Conservation (phyloP, 2,888 invertebrate species). For the Biston betularia region DNA sequence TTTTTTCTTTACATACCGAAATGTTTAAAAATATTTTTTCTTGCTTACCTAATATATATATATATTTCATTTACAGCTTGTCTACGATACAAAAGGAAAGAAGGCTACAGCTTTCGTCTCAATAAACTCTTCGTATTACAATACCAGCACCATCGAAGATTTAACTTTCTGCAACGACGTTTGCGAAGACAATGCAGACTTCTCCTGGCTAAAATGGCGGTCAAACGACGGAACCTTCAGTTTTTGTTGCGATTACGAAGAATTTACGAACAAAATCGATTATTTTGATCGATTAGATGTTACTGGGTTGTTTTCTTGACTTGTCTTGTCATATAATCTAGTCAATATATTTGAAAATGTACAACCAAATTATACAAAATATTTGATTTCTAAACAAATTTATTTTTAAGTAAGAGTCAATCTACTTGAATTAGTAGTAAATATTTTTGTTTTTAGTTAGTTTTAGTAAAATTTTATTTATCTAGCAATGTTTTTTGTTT, state of each 20-base stretch:
- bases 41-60: too few relatives aligned
- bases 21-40: too few relatives aligned
- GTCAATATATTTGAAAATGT: too few relatives aligned
- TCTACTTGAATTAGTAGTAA: too few relatives aligned
- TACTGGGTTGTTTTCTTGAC: conserved; percentile 37
- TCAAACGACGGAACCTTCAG: conserved; percentile 70
- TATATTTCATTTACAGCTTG: conserved; percentile 58
- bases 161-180: conserved; percentile 68
- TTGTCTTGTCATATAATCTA: background rate
- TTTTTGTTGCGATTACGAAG: conserved; percentile 72
- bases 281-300: conserved; percentile 50
- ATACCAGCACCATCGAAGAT: conserved; percentile 47
- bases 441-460: too few relatives aligned
- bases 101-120: conserved; percentile 67
- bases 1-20: too few relatives aligned
- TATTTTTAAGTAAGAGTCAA: too few relatives aligned
- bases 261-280: conserved; percentile 55
- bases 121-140: conserved; percentile 73
- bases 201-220: conserved; percentile 72
- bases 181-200: conserved; percentile 59
- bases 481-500: too few relatives aligned
- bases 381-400: too few relatives aligned
- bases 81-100: conserved; percentile 61
- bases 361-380: too few relatives aligned
- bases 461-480: too few relatives aligned